These are phyloP conservation scores for Lasioglossum lativentre DNA, from an alignment of 2,888 invertebrate species.

Conservation along the genomic window DNA sequence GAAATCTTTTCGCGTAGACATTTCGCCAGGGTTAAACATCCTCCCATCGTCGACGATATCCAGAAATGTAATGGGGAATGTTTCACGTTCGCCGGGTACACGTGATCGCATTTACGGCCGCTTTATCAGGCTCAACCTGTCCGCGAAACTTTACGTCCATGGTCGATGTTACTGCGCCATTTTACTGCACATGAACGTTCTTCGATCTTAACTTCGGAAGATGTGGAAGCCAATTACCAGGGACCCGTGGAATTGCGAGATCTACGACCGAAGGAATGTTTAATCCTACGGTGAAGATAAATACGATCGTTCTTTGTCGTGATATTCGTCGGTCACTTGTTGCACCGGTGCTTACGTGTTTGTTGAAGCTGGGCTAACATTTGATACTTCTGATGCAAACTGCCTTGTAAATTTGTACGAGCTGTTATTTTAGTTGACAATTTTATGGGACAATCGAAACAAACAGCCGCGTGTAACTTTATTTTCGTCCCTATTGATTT, in stretches of 20 bases:
- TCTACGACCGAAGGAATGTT: neutral
- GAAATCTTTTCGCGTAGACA: conserved; percentile 29
- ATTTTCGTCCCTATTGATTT: neutral
- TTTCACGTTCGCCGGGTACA: conserved; percentile 46
- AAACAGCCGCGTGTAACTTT: neutral
- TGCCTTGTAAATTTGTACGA: neutral
- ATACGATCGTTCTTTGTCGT: neutral
- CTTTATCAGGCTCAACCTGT: conserved; percentile 59
- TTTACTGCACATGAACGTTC: conserved; percentile 1
- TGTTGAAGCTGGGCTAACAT: neutral
- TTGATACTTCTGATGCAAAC: neutral
- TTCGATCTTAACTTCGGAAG: neutral
- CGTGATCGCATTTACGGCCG: conserved; percentile 51
- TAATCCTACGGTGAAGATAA: neutral
- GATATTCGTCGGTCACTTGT: neutral
- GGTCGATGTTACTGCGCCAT: neutral
- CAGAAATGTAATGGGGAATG: conserved; percentile 45
- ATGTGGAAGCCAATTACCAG: neutral
- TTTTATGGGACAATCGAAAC: neutral
- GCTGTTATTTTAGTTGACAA: neutral
- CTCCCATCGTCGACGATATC: conserved; percentile 38
- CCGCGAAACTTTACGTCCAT: conserved; percentile 25
- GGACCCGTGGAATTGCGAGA: neutral
- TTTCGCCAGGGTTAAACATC: conserved; percentile 24
- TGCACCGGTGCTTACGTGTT: neutral